Base-by-base conservation (phyloP, 2,888 invertebrate genomes). In the Sericinus montela region DNA sequence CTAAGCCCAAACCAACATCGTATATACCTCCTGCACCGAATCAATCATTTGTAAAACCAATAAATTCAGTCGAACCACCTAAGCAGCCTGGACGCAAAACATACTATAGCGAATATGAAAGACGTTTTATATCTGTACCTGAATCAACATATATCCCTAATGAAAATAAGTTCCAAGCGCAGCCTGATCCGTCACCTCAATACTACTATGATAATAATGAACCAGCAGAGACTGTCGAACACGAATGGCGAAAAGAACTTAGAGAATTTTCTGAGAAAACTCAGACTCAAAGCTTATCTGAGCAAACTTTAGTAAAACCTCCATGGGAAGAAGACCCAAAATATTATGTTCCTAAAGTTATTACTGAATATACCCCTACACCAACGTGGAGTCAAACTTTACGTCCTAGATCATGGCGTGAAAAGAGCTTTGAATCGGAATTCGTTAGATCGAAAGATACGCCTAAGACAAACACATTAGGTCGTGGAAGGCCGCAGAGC, bases 301-400 rank as follows among this genome's bases (percentile, higher is more conserved):
- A 80, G 48, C 68, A 72, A 43, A 69, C 70, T 0, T 73, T 68
- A 32, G 72, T 79, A 0, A 78, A 74, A 47, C 87, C 88, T 11
- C 85, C 88, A 16, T 89, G 89, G 89, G 80, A 86, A 61, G 68
- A 71, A 8, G 80, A 86, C 39, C 55, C 67, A 0, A 81, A 75
- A 51, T 86, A 76, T 54, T 62, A 58, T 1, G 82, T 82, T 55
- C 64, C 73, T 30, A 67, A 74, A 36, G 51, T 57, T 11, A 62
- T 74, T 15, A 62, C 69, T 13, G 61, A 70, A 14, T 80, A 81
- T 48, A 77, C 78, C 3, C 69, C 78, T 0, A 83, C 84, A 1
- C 85, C 86, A 1, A 80, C 82, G 1, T 89, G 89, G 89, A 89
- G 85, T 54, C 89, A 90, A 59, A 87, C 89, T 0, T 58, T 89